These are phyloP conservation scores for Amia ocellicauda DNA, from an alignment of 2,113 vertebrate species.

Conservation along the genomic window DNA sequence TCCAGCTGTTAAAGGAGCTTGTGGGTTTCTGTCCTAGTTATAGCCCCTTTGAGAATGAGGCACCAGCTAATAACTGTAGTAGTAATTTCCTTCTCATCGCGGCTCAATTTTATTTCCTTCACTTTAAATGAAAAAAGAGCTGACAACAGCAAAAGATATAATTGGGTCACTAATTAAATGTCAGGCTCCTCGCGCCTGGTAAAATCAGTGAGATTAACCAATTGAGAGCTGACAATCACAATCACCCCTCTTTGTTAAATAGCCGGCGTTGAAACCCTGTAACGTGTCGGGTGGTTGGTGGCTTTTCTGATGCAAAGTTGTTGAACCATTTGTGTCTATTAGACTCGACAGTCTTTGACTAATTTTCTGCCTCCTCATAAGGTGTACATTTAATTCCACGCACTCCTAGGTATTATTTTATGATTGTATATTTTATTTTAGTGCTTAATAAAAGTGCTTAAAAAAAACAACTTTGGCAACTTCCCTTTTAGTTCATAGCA, in stretches of 20 bases:
- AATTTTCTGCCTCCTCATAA: background rate
- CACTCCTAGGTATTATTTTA: no score
- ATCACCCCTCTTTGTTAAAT: slow-evolving; percentile 32
- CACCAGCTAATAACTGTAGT: slow-evolving; percentile 34
- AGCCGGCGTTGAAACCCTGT: slow-evolving; percentile 23
- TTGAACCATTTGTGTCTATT: background rate
- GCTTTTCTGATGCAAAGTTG: background rate
- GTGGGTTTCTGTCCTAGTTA: slow-evolving; percentile 25
- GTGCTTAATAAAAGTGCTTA: no score
- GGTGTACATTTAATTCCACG: no score
- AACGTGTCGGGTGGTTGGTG: slow-evolving; percentile 22
- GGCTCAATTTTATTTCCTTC: slow-evolving; percentile 46
- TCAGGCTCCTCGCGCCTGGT: slow-evolving; percentile 61
- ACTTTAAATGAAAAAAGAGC: slow-evolving; percentile 50
- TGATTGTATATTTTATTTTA: no score
- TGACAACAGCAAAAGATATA: slow-evolving; percentile 68
- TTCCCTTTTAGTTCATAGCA: no score
- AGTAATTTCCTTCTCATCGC: slow-evolving; percentile 47
- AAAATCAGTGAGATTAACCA: slow-evolving; percentile 63
- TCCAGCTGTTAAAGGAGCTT: slow-evolving; percentile 18
- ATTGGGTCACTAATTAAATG: slow-evolving; percentile 83
- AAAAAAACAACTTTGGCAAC: no score
- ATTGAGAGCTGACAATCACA: slow-evolving; percentile 44
- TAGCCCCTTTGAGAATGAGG: slow-evolving; percentile 14
- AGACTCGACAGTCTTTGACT: background rate